These are phyloP conservation scores for Crax fasciolata DNA, from an alignment of 2,797 vertebrate genomes.

Conservation along the genomic window DNA sequence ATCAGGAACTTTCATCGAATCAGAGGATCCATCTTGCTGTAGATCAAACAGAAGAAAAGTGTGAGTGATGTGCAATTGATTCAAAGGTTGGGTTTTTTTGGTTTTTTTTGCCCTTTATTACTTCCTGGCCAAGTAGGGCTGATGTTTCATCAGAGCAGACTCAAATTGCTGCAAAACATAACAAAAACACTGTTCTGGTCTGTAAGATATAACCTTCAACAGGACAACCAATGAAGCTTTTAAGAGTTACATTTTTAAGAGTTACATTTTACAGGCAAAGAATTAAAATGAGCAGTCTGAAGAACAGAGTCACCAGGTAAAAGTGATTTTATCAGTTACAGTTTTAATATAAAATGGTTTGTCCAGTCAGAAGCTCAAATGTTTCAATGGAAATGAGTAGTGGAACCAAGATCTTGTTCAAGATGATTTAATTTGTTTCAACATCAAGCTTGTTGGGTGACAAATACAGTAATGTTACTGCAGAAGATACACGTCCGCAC, in stretches of 20 bases:
- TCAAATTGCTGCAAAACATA: not conserved
- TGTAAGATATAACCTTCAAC: not conserved
- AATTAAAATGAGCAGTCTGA: not conserved
- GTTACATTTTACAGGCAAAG: slow-evolving; percentile 24
- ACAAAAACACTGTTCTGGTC: slow-evolving; percentile 44
- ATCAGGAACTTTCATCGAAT: not conserved
- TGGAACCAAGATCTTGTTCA: not conserved
- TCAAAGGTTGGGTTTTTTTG: not conserved
- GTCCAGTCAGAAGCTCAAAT: slow-evolving; percentile 45
- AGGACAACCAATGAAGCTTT: not conserved
- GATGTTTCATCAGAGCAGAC: not conserved
- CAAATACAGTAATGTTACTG: not conserved
- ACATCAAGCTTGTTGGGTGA: not conserved
- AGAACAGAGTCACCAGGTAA: slow-evolving; percentile 7
- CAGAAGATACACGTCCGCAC: not conserved
- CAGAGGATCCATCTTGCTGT: not conserved
- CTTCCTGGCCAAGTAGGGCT: not conserved
- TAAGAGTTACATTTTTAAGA: not conserved
- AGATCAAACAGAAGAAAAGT: not conserved
- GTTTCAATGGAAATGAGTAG: not conserved
- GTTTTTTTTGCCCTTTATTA: slow-evolving; percentile 47
- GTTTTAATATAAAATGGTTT: slow-evolving; percentile 52
- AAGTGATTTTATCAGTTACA: slow-evolving; percentile 34
- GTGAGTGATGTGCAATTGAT: not conserved
- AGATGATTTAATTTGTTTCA: not conserved